A percentile compares a stretch with the other conserved stretches of the same genome.
Evolutionary conservation across 2,888 invertebrate species (phyloP).

Genomic region (Mesochorus sp.): DNA sequence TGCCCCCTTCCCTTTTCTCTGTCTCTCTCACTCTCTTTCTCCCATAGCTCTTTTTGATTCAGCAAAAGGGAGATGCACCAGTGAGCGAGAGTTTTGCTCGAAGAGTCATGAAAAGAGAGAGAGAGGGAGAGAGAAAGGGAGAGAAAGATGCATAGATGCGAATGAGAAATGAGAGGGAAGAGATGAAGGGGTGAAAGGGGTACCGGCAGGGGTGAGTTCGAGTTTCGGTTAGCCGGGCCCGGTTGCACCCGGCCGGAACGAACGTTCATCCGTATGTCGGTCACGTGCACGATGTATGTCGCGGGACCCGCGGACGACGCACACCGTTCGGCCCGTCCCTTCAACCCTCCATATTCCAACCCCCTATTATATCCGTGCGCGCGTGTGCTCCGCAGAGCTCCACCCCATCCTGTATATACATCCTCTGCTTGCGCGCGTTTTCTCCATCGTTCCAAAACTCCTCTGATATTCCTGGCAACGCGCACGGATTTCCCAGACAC

Average conservation of each 20-base stretch:
- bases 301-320: constrained; percentile 60
- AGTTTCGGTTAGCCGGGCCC: constrained; percentile 59
- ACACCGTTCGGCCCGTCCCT: constrained; percentile 46
- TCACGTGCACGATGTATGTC: constrained; percentile 63
- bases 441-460: constrained; percentile 8
- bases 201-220: constrained; percentile 46
- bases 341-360: constrained; percentile 39
- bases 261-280: constrained; percentile 61
- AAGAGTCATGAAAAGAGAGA: constrained; percentile 27
- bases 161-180: constrained; percentile 9
- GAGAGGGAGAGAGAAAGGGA: constrained; percentile 8
- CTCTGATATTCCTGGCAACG: constrained; percentile 1
- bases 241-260: constrained; percentile 58
- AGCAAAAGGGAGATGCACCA: constrained; percentile 21
- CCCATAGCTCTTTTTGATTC: constrained; percentile 13
- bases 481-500: not conserved
- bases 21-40: not conserved
- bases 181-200: constrained; percentile 4
- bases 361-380: constrained; percentile 5
- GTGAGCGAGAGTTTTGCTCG: constrained; percentile 26
- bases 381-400: constrained; percentile 16
- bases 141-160: too few species aligned
- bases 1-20: not conserved
- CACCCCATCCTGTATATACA: constrained; percentile 5
- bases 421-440: not conserved